phyloP scores from a whole-genome alignment of 2,797 vertebrate species.

The Alexandromys oeconomus region DNA sequence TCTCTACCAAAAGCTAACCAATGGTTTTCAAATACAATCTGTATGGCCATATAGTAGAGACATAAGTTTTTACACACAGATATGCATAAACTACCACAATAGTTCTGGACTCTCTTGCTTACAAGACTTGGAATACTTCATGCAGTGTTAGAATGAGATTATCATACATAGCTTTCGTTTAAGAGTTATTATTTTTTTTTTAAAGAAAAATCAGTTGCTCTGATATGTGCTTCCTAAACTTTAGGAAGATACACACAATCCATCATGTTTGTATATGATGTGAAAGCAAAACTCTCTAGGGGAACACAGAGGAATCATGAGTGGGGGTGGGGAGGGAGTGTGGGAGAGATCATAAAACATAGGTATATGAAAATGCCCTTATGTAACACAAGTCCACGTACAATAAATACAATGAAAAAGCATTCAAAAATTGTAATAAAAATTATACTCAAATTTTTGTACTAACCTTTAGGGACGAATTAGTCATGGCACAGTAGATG shows the following conservation, averaged over 20 bases:
- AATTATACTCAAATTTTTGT: background rate
- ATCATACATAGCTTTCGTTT: background rate
- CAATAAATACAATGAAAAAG: background rate
- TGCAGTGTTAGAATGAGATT: background rate
- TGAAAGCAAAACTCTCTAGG: background rate
- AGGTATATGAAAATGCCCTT: background rate
- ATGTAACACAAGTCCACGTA: background rate
- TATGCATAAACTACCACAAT: background rate
- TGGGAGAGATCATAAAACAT: too few species aligned
- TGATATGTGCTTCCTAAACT: background rate
- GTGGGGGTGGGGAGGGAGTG: too few species aligned
- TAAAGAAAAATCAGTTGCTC: background rate
- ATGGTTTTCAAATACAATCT: background rate
- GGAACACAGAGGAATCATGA: background rate
- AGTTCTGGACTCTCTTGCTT: background rate
- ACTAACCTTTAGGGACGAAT: constrained; percentile 38
- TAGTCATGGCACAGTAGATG: background rate
- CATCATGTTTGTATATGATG: background rate
- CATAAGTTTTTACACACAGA: background rate
- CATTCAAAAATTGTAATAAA: background rate
- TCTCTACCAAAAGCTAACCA: background rate
- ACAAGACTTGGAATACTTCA: background rate
- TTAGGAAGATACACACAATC: background rate
- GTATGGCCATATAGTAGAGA: background rate
- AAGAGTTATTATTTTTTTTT: constrained; percentile 31